Conservation (phyloP, 2,113 vertebrate species). For the Gila orcuttii region DNA sequence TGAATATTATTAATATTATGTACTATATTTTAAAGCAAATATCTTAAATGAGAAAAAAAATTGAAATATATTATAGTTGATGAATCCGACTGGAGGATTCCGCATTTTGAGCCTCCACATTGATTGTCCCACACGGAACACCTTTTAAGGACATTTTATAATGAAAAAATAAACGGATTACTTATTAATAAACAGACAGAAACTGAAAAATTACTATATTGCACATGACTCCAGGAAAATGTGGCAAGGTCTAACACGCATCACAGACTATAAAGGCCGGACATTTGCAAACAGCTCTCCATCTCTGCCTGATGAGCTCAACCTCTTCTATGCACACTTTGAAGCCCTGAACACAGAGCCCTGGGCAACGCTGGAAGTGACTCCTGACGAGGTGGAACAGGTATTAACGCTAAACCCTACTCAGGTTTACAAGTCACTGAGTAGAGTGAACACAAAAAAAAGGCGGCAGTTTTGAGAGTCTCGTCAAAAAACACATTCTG, state of each 20-base stretch:
- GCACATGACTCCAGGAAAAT: not conserved
- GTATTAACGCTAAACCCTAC: not conserved
- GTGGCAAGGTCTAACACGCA: not conserved
- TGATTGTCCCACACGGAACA: no score
- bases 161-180: no score
- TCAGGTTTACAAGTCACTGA: not conserved
- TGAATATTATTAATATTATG: not conserved
- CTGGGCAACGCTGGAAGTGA: no score
- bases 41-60: not conserved
- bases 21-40: not conserved
- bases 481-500: not conserved
- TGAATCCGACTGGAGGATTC: not conserved
- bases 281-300: not conserved
- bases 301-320: not conserved
- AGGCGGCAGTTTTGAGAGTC: not conserved
- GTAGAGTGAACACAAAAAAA: not conserved
- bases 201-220: not conserved
- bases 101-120: not conserved
- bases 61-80: not conserved
- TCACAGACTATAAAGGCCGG: not conserved
- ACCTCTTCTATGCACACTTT: not conserved
- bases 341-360: no score
- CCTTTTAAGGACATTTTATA: no score
- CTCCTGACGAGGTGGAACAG: not conserved
- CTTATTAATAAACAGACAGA: not conserved